Base-by-base conservation (phyloP, 2,888 invertebrate genomes). In the Pyrrhia umbra region DNA sequence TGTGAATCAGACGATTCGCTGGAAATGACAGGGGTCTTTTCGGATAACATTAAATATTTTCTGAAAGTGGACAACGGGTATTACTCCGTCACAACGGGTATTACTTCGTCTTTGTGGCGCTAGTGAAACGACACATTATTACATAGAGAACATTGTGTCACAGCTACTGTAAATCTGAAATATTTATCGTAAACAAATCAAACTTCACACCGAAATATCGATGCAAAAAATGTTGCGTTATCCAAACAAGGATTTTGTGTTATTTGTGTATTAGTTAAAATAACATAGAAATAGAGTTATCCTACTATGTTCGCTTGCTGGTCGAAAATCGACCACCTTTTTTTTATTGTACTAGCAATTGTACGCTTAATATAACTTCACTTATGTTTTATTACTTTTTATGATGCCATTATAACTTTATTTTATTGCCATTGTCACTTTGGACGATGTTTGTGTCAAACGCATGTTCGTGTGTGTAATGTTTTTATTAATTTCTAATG, bases 1-100 rank as follows among this genome's bases (percentile, higher is more conserved):
- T 84, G 84, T 84, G 84, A 88, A 87, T 87, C 85, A 83, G 80
- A 82, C 80, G 82, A 80, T 77, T 79, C 78, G 76, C 80, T 84
- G 83, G 81, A 81, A 83, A 84, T 85, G 86, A 87, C 84, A 86
- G 80, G 86, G 85, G 85, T 85, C 82, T 79, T 77, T 34, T 81
- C 82, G 80, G 83, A 85, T 82, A 72, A 81, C 81, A 86, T 88
- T 84, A 79, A 84, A 85, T 80, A 81, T 74, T 77, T 81, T 74
- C 79, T 69, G 71, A 75, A 80, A 85, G 77, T 82, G 83, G 79
- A 83, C 81, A 82, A 80, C 75, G 58, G 75, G 34, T 34, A 34
- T 34, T 34, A 34, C 34, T 34, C 34, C 34, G 34, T 34, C 34
- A 34, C 13, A 34, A n/a, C 34, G 34, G 72, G 72, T 80, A 82